Evolutionary conservation across 2,113 vertebrate species (phyloP), one percentile per base, ranked within the genome.

Genomic region (Miniopterus natalensis): DNA sequence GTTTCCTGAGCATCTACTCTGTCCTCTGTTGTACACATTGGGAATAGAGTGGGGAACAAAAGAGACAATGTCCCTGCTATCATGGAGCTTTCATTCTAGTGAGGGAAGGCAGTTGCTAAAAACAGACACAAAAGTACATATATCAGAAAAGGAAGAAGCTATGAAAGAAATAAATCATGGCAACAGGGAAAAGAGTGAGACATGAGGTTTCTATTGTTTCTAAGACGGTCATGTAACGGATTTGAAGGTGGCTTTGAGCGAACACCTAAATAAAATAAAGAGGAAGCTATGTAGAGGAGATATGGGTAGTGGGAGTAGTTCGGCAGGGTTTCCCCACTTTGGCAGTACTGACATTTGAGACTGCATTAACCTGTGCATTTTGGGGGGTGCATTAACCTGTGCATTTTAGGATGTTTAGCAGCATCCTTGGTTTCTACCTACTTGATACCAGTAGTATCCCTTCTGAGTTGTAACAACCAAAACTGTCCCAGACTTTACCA

Each of bases 341-440:
- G 27, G n/a, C 36, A 51, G 66, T 40, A 3, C 40, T 55, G 61
- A 68, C 31, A 51, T 83, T 14, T 71, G 23, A 31, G 14, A 1
- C n/a, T 1, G 0, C 4, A 3, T 12, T 21, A 23, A 36, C 2
- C 36, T 59, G 10, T 77, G 14, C 36, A 12, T 42, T 53, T 66
- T 17, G 0, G 63, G 31, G 29, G 63, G 21, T 1, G 0, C 4
- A 3, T 12, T 21, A 23, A 36, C 2, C 36, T 59, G 10, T 77
- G 14, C 36, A 12, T 42, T 53, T 14, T 73, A 63, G 31, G 10
- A 74, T 55, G 3, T 78, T 94, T 59, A 71, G 15, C 25, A 73
- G 49, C 15, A 59, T 51, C 17, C 7, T 47, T 77, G 25, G 18
- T 45, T 42, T 77, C 70, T 53, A 27, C 21, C 3, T 66, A 11